Evolutionary conservation across 2,113 vertebrate genomes (phyloP).

Genomic region (Labrus mixtus): DNA sequence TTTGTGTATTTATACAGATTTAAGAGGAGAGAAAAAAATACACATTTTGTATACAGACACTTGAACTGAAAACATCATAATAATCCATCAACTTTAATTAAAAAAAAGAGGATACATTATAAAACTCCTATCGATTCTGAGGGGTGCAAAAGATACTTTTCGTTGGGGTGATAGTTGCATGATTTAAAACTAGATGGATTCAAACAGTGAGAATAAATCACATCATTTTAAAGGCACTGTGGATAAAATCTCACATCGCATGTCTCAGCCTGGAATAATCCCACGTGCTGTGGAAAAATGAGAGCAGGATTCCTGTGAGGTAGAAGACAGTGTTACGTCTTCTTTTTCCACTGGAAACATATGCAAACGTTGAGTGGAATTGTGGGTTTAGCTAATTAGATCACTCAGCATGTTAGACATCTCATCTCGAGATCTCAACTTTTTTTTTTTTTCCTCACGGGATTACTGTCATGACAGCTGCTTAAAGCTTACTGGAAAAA

Average conservation of each 20-base stretch:
- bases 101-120: no score
- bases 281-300: conserved; percentile 48
- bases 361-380: conserved; percentile 22
- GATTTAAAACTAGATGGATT: not conserved
- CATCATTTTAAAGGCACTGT: not conserved
- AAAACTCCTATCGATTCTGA: not conserved
- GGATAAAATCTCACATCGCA: conserved; percentile 12
- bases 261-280: conserved; percentile 35
- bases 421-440: conserved; percentile 18
- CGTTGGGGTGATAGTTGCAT: not conserved
- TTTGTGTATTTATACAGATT: no score
- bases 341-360: conserved; percentile 64
- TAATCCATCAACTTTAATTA: no score
- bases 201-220: not conserved
- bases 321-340: conserved; percentile 27
- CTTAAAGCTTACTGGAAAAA: conserved; percentile 9
- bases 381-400: conserved; percentile 42
- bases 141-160: not conserved
- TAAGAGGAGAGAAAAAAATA: no score
- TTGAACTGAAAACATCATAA: no score
- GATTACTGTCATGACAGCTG: not conserved
- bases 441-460: not conserved
- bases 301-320: conserved; percentile 30
- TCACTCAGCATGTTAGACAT: conserved; percentile 30
- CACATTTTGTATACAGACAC: no score